These are phyloP conservation scores for Tragelaphus strepsiceros DNA, from an alignment of 2,113 vertebrate species.

Conservation along the genomic window DNA sequence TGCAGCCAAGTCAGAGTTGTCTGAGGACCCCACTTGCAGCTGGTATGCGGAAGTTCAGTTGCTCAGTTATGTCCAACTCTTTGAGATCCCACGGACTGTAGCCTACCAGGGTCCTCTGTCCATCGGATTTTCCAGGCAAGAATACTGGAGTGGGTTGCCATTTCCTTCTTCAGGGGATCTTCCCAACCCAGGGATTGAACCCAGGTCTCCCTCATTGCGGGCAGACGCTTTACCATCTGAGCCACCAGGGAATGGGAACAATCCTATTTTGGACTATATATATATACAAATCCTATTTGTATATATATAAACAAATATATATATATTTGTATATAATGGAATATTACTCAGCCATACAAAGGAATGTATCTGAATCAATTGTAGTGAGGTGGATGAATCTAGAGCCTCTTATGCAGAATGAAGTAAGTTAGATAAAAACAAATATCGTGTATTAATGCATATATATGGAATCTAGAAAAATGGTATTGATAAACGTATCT, in stretches of 20 bases:
- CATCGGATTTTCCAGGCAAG: neutral
- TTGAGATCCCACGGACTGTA: neutral
- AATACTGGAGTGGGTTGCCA: no score
- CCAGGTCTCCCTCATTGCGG: neutral
- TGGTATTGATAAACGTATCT: neutral
- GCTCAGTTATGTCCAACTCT: neutral
- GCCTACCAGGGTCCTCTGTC: neutral
- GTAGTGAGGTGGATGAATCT: neutral
- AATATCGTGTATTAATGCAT: neutral
- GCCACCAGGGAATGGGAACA: neutral
- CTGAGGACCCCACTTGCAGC: neutral
- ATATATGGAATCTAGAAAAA: neutral
- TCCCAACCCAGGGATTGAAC: no score
- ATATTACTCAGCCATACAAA: no score
- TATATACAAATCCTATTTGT: no score
- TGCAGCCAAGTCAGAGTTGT: neutral
- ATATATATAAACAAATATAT: no score
- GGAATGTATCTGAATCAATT: neutral
- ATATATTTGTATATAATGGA: no score
- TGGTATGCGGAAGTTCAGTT: neutral
- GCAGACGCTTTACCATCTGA: neutral
- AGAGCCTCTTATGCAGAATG: neutral
- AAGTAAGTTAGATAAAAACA: neutral
- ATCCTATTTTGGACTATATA: neutral
- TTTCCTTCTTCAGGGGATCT: no score